Percentiles rank a stretch among this genome's conserved stretches.
Conservation (phyloP, 2,797 vertebrate genomes). For the Periophthalmus magnuspinnatus region DNA sequence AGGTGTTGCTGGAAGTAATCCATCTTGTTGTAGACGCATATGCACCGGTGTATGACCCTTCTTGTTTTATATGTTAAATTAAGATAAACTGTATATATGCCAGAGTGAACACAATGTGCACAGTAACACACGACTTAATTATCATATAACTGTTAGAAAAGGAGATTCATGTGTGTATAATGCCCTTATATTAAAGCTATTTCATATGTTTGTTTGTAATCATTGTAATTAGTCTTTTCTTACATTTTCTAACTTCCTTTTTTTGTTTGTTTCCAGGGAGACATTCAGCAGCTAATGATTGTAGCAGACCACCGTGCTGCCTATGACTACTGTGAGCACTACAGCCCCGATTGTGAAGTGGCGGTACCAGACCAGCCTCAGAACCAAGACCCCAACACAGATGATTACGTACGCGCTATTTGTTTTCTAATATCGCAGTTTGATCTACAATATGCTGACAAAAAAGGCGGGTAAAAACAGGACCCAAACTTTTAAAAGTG, state of each 20-base stretch:
- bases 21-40: conserved; percentile 13
- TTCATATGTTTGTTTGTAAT: conserved; percentile 41
- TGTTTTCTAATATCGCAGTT: background rate
- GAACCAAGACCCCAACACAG: conserved; percentile 93
- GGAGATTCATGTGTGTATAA: conserved; percentile 10
- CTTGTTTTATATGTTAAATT: background rate
- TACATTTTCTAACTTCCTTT: conserved; percentile 42
- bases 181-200: background rate
- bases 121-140: conserved; percentile 5
- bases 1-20: conserved; percentile 22
- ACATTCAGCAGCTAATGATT: conserved; percentile 96
- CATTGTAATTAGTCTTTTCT: conserved; percentile 12
- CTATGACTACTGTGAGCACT: conserved; percentile 94
- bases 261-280: conserved; percentile 80
- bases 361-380: conserved; percentile 87
- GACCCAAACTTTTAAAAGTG: conserved; percentile 42
- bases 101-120: too few relatives aligned
- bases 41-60: background rate
- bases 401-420: conserved; percentile 85
- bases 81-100: too few relatives aligned
- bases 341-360: conserved; percentile 94
- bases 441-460: too few relatives aligned
- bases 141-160: background rate
- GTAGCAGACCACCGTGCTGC: conserved; percentile 90
- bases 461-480: conserved; percentile 16